These are phyloP conservation scores for Alethe diademata DNA, from an alignment of 2,113 vertebrate genomes.

Conservation along the genomic window DNA sequence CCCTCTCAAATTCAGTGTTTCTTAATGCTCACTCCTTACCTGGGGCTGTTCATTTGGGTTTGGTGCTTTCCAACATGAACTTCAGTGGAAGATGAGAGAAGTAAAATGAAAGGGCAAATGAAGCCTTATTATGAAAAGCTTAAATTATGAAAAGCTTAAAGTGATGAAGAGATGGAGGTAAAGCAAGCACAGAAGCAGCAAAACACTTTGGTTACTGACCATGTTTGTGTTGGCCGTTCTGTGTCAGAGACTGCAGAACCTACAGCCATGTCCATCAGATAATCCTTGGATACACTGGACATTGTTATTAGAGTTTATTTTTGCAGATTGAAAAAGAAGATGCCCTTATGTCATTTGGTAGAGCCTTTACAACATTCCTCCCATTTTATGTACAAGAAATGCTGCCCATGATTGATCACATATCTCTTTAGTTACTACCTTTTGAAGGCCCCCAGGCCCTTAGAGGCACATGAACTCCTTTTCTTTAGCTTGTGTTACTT, in stretches of 20 bases:
- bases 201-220: rapidly evolving
- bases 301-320: neutral
- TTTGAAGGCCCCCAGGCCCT: neutral
- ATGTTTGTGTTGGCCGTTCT: neutral
- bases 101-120: neutral
- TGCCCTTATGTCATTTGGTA: neutral
- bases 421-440: neutral
- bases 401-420: neutral
- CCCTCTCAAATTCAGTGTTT: neutral
- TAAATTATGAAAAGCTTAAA: neutral
- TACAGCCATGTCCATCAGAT: rapidly evolving
- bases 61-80: neutral
- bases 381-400: neutral
- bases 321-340: neutral
- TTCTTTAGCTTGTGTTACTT: neutral
- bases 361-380: neutral
- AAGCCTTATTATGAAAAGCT: neutral
- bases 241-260: neutral
- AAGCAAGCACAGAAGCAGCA: neutral
- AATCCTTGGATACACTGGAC: neutral
- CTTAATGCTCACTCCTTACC: rapidly evolving
- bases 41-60: neutral
- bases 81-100: conserved; percentile 21
- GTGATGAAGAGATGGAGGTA: neutral
- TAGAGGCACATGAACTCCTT: neutral